phyloP scores from a whole-genome alignment of 2,797 vertebrate genomes.

The Danio jaintianensis region DNA sequence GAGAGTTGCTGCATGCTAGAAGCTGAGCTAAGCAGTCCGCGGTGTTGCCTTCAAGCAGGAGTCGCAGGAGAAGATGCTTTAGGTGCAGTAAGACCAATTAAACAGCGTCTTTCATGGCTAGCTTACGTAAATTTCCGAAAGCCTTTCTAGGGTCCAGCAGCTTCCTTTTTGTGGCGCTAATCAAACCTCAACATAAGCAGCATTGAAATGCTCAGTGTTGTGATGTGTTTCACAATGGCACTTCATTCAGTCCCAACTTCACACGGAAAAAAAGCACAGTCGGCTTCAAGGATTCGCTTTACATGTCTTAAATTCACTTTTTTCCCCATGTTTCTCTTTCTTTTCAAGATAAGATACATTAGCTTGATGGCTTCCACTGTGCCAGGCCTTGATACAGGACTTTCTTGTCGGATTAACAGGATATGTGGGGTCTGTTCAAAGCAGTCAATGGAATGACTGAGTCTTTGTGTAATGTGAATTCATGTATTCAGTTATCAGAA shows the following conservation, averaged over 20 bases:
- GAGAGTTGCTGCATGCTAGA: conserved; percentile 28
- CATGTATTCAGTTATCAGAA: conserved; percentile 71
- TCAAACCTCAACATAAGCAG: conserved; percentile 45
- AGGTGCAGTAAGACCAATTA: conserved; percentile 52
- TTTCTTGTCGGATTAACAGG: conserved; percentile 33
- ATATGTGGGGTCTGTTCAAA: conserved; percentile 43
- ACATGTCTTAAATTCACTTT: conserved; percentile 38
- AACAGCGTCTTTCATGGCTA: conserved; percentile 46
- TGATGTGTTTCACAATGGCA: conserved; percentile 45
- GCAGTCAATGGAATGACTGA: conserved; percentile 63
- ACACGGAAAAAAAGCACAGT: conserved; percentile 36
- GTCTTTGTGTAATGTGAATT: conserved; percentile 67
- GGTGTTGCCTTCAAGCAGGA: conserved; percentile 34
- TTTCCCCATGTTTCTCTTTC: not conserved
- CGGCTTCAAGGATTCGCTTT: conserved; percentile 14
- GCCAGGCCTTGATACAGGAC: conserved; percentile 25
- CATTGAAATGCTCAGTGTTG: conserved; percentile 19
- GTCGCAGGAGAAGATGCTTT: conserved; percentile 37
- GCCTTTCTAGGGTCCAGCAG: conserved; percentile 44
- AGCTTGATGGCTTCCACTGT: conserved; percentile 46
- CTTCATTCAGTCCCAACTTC: conserved; percentile 34
- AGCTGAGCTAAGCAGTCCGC: conserved; percentile 15
- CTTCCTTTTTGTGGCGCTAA: conserved; percentile 30
- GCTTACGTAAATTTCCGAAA: conserved; percentile 14
- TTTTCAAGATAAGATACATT: conserved; percentile 39